Percentiles rank a stretch among this genome's conserved stretches.
These are phyloP conservation scores for Psittacula derbiana DNA, from an alignment of 2,797 vertebrate genomes.

Conservation along the genomic window DNA sequence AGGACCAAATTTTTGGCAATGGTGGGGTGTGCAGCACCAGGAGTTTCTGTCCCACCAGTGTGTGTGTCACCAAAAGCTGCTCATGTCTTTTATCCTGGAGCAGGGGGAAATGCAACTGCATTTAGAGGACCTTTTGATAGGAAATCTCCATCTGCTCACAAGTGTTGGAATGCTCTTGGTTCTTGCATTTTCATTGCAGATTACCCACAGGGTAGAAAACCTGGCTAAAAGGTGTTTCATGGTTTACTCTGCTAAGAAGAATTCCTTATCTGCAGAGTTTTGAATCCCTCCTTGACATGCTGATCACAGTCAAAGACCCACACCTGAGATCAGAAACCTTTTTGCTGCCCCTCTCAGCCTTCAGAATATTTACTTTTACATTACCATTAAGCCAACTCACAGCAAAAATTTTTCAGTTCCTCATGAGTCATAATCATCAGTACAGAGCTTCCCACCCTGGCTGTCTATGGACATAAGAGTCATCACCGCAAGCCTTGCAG, in stretches of 20 bases:
- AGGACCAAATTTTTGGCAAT: neutral
- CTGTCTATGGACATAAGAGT: neutral
- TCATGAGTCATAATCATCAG: slow-evolving; percentile 31
- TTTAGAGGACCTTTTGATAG: neutral
- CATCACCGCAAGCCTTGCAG: neutral
- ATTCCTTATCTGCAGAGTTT: neutral
- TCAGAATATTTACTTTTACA: neutral
- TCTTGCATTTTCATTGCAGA: neutral
- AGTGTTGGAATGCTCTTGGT: neutral
- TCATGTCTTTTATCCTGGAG: neutral
- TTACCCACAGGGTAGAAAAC: neutral
- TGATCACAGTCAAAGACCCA: neutral
- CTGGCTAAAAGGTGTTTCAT: neutral
- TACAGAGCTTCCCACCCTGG: neutral
- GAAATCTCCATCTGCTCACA: neutral
- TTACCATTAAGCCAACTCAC: neutral
- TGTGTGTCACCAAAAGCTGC: neutral
- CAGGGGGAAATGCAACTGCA: neutral
- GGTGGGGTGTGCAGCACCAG: neutral
- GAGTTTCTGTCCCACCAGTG: neutral
- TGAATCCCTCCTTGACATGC: neutral
- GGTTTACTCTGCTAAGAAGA: neutral
- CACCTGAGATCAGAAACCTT: neutral
- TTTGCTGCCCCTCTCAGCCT: neutral
- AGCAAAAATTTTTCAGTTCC: neutral